Evolutionary conservation across 2,888 invertebrate genomes (phyloP).

Genomic region (Nudaria mundana): DNA sequence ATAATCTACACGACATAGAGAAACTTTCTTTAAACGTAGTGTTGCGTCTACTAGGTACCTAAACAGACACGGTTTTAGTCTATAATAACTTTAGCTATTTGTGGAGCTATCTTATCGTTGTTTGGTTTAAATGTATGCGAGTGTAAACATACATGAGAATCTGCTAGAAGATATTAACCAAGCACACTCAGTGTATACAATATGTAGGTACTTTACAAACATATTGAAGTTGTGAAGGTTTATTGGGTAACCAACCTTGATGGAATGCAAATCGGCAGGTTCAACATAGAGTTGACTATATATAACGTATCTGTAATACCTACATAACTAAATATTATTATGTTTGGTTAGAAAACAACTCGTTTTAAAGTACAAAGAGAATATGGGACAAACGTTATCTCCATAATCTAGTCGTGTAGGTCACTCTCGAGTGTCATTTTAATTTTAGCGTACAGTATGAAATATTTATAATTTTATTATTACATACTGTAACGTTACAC

Average conservation of each 20-base stretch:
- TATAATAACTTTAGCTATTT: slow-evolving; percentile 18
- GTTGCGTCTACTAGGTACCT: slow-evolving; percentile 28
- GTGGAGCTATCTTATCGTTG: slow-evolving; percentile 20
- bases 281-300: no score
- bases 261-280: slow-evolving; percentile 42
- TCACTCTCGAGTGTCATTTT: no score
- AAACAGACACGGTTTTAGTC: slow-evolving; percentile 21
- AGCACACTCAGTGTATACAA: slow-evolving; percentile 11
- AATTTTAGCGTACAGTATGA: no score
- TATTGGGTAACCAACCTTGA: slow-evolving; percentile 43
- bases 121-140: slow-evolving; percentile 20
- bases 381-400: no score
- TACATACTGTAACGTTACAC: no score
- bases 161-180: slow-evolving; percentile 22
- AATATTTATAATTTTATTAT: no score
- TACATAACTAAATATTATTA: no score
- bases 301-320: slow-evolving; percentile 14
- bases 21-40: slow-evolving; percentile 43
- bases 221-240: slow-evolving; percentile 15
- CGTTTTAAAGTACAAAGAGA: no score
- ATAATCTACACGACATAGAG: slow-evolving; percentile 46
- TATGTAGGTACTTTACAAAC: no score
- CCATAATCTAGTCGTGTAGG: no score
- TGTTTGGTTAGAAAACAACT: no score
- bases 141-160: slow-evolving; percentile 17